phyloP scores from a whole-genome alignment of 2,888 invertebrate species.

The Erannis defoliaria region DNA sequence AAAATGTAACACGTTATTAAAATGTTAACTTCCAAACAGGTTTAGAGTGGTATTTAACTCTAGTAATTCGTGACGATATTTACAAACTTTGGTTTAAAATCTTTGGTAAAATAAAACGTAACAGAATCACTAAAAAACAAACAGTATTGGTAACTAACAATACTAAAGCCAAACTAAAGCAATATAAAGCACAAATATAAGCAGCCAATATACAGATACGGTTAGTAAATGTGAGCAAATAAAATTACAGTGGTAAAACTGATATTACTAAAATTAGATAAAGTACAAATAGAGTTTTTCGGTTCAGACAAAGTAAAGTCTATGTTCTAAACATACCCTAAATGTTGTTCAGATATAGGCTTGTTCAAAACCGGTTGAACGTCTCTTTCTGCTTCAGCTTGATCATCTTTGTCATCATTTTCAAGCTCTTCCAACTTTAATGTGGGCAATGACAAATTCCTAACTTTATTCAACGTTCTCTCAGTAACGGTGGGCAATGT shows the following conservation, averaged over 20 bases:
- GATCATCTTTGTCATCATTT: constrained; percentile 60
- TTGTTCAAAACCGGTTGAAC: constrained; percentile 60
- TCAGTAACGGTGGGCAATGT: constrained; percentile 73
- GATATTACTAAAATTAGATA: constrained; percentile 10
- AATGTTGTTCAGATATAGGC: constrained; percentile 85
- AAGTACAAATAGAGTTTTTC: constrained; percentile 44
- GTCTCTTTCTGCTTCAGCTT: constrained; percentile 72
- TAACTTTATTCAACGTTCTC: constrained; percentile 69
- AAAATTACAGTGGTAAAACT: constrained; percentile 43
- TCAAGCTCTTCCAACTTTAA: constrained; percentile 75
- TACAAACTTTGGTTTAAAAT: constrained; percentile 42
- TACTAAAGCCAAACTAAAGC: constrained; percentile 43
- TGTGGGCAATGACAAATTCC: constrained; percentile 79
- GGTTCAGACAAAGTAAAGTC: constrained; percentile 47
- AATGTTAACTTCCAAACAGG: constrained; percentile 54
- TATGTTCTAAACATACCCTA: constrained; percentile 82
- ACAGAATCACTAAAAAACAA: constrained; percentile 34
- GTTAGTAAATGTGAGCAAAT: constrained; percentile 48
- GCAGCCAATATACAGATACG: constrained; percentile 62
- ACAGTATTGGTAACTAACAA: constrained; percentile 46
- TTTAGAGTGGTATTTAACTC: constrained; percentile 72
- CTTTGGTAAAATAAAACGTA: constrained; percentile 45
- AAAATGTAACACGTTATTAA: constrained; percentile 28
- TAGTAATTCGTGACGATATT: constrained; percentile 54
- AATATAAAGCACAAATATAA: constrained; percentile 51